Evolutionary conservation across 2,888 invertebrate species (phyloP).

Genomic region (Lepetodrilus schrolli): DNA sequence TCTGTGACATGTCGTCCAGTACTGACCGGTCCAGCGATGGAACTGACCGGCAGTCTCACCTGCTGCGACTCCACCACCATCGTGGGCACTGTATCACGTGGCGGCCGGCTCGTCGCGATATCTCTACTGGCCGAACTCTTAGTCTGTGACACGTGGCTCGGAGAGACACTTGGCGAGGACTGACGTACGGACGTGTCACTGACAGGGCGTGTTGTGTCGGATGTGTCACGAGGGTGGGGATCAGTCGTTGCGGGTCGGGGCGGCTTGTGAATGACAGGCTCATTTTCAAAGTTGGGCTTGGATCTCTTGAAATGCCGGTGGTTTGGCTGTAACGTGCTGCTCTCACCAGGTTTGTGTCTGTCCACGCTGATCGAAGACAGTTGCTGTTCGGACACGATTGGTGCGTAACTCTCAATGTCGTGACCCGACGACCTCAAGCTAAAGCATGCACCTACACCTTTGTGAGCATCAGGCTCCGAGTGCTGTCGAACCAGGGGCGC

Average conservation of each 20-base stretch:
- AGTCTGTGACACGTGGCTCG: constrained; percentile 1
- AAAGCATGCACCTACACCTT: constrained; percentile 10
- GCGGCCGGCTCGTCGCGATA: too few relatives aligned
- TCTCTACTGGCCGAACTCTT: too few relatives aligned
- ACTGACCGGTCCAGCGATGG: too few relatives aligned
- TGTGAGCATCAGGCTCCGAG: not conserved
- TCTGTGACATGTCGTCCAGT: too few relatives aligned
- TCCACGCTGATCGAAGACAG: not conserved
- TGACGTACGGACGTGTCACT: not conserved
- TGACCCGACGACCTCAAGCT: not conserved
- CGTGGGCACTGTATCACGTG: not conserved
- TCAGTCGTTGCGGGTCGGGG: not conserved
- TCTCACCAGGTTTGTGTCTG: not conserved
- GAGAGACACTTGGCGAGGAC: not conserved
- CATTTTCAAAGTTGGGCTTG: not conserved
- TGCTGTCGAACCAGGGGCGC: not conserved
- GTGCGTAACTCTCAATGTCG: not conserved
- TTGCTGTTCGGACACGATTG: not conserved
- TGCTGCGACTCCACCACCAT: constrained; percentile 10
- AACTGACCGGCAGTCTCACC: too few relatives aligned
- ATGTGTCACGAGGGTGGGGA: not conserved
- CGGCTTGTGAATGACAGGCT: not conserved
- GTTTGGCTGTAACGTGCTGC: not conserved
- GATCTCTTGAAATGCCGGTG: not conserved
- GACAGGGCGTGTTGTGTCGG: not conserved